These are phyloP conservation scores for Taeniopygia guttata DNA, from an alignment of 2,797 vertebrate genomes.

Conservation along the genomic window DNA sequence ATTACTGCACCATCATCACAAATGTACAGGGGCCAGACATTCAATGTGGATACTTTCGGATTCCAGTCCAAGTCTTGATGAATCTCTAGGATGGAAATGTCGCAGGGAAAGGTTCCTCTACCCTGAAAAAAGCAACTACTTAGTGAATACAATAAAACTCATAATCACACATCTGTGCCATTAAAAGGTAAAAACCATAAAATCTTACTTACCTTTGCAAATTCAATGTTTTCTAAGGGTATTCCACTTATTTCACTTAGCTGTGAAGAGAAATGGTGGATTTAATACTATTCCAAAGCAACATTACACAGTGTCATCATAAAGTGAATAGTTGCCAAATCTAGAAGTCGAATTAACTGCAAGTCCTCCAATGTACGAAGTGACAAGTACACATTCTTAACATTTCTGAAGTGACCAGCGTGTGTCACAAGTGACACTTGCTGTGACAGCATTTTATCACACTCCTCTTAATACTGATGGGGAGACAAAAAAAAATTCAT, in stretches of 20 bases:
- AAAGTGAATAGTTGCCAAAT: not conserved
- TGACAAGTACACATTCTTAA: not conserved
- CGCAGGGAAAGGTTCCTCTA: slow-evolving; percentile 98
- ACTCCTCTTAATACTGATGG: not conserved
- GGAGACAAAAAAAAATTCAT: not conserved
- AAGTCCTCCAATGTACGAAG: not conserved
- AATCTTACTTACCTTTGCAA: slow-evolving; percentile 88
- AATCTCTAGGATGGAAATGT: slow-evolving; percentile 98
- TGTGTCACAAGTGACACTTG: not conserved
- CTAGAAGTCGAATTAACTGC: not conserved
- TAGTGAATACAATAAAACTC: not conserved
- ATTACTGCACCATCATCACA: slow-evolving; percentile 98
- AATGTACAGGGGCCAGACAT: slow-evolving; percentile 99
- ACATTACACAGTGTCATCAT: not conserved
- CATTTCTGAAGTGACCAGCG: not conserved
- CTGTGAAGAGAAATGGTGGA: slow-evolving; percentile 70
- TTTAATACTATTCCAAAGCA: not conserved
- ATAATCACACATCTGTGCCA: not conserved
- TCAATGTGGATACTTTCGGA: slow-evolving; percentile 95
- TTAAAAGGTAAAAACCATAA: not conserved
- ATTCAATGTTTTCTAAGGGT: slow-evolving; percentile 91
- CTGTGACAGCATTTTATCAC: not conserved
- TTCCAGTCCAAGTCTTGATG: slow-evolving; percentile 99
- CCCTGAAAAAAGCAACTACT: slow-evolving; percentile 77
- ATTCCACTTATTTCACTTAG: slow-evolving; percentile 90